phyloP scores from a whole-genome alignment of 2,113 vertebrate genomes.

The Gobio gobio region DNA sequence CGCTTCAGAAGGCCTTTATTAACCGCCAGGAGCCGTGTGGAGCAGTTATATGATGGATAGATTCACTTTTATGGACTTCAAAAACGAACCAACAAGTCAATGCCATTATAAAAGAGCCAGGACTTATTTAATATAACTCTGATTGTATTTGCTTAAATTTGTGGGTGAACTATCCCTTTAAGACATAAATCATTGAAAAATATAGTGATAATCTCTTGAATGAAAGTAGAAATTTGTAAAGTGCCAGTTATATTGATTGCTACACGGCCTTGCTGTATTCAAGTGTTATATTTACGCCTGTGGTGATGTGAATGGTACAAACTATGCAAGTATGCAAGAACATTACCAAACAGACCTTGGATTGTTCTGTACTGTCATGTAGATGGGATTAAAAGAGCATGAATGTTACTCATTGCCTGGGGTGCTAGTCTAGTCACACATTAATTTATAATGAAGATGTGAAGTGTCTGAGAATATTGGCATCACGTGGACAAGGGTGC shows the following conservation, averaged over 20 bases:
- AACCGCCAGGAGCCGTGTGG: too few species aligned
- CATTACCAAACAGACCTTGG: not conserved
- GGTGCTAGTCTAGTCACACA: not conserved
- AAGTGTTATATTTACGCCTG: conserved; percentile 9
- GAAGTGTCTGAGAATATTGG: conserved; percentile 8
- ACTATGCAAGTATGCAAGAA: conserved; percentile 2
- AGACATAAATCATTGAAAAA: not conserved
- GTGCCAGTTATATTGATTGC: not conserved
- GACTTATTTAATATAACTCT: too few species aligned
- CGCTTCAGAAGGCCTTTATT: too few species aligned
- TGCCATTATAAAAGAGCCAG: too few species aligned
- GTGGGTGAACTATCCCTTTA: not conserved
- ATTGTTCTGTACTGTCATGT: conserved; percentile 31
- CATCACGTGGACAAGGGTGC: not conserved
- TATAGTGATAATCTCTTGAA: not conserved
- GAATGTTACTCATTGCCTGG: conserved; percentile 14
- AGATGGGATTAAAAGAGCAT: conserved; percentile 7
- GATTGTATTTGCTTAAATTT: too few species aligned
- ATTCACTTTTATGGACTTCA: too few species aligned
- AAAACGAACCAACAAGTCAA: too few species aligned
- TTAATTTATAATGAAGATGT: conserved; percentile 39
- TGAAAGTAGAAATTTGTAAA: not conserved
- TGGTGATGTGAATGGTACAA: not conserved
- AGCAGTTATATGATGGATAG: too few species aligned
- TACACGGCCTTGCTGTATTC: not conserved